These are phyloP conservation scores for Ceyx erithaca DNA, from an alignment of 2,797 vertebrate genomes.

Conservation along the genomic window DNA sequence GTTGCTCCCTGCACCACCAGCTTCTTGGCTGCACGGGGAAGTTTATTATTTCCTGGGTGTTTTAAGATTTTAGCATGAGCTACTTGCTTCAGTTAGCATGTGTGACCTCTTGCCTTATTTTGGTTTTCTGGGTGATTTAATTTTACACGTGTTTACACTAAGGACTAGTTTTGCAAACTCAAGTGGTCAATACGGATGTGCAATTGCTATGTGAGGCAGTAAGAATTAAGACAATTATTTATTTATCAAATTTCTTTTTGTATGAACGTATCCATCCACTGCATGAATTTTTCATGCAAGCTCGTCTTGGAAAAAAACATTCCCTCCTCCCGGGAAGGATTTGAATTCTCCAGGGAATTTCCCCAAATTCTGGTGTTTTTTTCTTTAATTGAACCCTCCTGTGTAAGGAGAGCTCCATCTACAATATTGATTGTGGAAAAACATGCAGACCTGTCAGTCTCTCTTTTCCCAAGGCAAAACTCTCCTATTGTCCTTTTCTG, in stretches of 20 bases:
- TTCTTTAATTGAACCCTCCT: slow-evolving; percentile 69
- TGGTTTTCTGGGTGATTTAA: slow-evolving; percentile 73
- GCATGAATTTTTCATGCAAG: slow-evolving; percentile 74
- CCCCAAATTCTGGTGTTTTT: slow-evolving; percentile 73
- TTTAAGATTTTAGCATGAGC: slow-evolving; percentile 48
- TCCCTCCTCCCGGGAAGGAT: slow-evolving; percentile 69
- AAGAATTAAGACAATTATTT: slow-evolving; percentile 71
- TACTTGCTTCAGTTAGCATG: slow-evolving; percentile 37
- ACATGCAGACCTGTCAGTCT: slow-evolving; percentile 68
- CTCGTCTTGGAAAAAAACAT: slow-evolving; percentile 71
- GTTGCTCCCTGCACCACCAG: slow-evolving; percentile 56
- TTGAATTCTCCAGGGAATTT: slow-evolving; percentile 73
- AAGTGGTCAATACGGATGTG: slow-evolving; percentile 50
- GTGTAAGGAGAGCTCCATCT: slow-evolving; percentile 65
- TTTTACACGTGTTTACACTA: slow-evolving; percentile 75
- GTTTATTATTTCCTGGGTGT: slow-evolving; percentile 38
- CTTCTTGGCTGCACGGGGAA: slow-evolving; percentile 42
- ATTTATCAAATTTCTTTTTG: slow-evolving; percentile 63
- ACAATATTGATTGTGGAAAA: slow-evolving; percentile 74
- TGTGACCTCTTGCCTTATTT: slow-evolving; percentile 72
- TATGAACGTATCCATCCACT: slow-evolving; percentile 64
- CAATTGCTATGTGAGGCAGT: slow-evolving; percentile 62
- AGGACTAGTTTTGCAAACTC: slow-evolving; percentile 70
- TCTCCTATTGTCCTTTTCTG: slow-evolving; percentile 48
- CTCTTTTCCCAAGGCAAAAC: slow-evolving; percentile 60